Evolutionary conservation across 2,888 invertebrate species (phyloP), one percentile per base, ranked within the genome.

Genomic region (Euplagia quadripunctaria): DNA sequence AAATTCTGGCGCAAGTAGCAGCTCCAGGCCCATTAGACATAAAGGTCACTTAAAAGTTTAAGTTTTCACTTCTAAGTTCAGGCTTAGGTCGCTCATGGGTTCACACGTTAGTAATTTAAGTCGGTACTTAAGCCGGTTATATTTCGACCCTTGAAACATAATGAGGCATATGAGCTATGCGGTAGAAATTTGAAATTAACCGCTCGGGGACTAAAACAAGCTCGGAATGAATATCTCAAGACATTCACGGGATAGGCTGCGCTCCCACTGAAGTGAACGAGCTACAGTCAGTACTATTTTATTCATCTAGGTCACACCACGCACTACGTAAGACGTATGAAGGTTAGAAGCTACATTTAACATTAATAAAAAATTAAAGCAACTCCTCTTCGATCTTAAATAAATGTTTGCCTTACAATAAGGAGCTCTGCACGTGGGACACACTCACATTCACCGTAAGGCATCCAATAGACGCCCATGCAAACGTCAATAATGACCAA

Each of bases 181-280:
- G 74, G 79, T 83, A 74, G 78, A 82, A 86, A 89, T 89, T 89
- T 76, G 76, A 81, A 86, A 89, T 89, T 89, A 87, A 86, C 86
- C 87, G 84, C 84, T 77, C 51, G 80, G 80, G 80, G 84, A 78
- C 73, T 75, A 77, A 78, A 75, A 68, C 68, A 51, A 76, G 73
- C 66, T 76, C 64, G 67, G 75, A 41, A 66, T 74, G 70, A 73
- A 73, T 73, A 76, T 72, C 71, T 68, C 31, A 69, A 58, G 46
- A 68, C n/a, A 16, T 73, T 71, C 72, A 61, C 8, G 46, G n/a
- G 43, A 41, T 46, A 69, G 31, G 46, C 49, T 17, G 9, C 49
- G 17, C 46, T 31, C 7, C 31, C 16, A 61, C 46, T 61, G 49
- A 46, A 20, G 2, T 20, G 11, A 16, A 58, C 4, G 16, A 42